These are phyloP conservation scores for Dipodomys stephensi DNA, from an alignment of 2,113 vertebrate genomes.

Conservation along the genomic window DNA sequence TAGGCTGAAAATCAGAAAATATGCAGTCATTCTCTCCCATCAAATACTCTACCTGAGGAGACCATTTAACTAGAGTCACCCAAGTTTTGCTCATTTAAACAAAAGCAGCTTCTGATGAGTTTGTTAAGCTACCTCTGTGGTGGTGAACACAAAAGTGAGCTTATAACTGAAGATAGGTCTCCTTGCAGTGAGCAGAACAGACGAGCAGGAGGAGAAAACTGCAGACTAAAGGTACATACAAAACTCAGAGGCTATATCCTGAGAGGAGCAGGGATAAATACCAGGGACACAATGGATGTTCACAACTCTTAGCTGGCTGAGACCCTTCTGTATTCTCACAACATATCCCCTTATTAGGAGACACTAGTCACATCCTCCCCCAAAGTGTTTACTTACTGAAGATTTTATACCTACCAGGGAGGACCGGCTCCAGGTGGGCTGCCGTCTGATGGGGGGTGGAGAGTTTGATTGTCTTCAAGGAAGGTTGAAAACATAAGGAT, in stretches of 20 bases:
- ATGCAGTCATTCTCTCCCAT: background rate
- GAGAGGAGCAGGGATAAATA: fast-evolving
- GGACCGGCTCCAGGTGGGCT: constrained; percentile 94
- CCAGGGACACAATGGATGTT: fast-evolving
- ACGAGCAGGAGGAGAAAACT: background rate
- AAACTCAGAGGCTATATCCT: background rate
- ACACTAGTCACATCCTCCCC: background rate
- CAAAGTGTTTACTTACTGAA: too few species aligned
- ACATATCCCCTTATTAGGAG: background rate
- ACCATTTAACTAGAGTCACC: background rate
- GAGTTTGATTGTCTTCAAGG: constrained; percentile 92
- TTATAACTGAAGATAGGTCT: background rate
- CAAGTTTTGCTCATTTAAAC: background rate
- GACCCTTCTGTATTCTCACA: background rate
- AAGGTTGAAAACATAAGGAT: constrained; percentile 60
- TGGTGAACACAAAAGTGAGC: background rate
- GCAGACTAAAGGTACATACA: background rate
- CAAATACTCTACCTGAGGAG: background rate
- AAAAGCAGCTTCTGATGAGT: constrained; percentile 6
- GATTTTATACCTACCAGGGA: constrained; percentile 90
- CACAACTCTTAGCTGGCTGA: background rate
- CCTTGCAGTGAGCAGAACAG: background rate
- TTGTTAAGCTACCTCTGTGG: background rate
- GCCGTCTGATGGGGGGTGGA: constrained; percentile 94
- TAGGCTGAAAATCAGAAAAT: constrained; percentile 7